phyloP scores from a whole-genome alignment of 2,888 invertebrate species.

The Labia minor region DNA sequence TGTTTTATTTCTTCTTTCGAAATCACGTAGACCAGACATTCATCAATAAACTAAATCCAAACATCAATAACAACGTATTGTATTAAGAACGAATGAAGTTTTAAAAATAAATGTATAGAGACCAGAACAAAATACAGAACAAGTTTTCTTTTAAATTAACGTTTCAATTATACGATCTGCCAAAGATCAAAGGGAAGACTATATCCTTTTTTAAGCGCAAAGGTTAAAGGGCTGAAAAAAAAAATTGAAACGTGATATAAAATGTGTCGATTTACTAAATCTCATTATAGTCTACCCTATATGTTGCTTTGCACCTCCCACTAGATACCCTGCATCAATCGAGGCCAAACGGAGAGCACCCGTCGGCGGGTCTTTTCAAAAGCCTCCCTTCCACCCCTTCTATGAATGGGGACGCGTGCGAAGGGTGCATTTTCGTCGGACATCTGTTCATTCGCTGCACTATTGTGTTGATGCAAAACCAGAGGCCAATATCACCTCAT shows the following conservation, averaged over 20 bases:
- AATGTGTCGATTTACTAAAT: constrained; percentile 5
- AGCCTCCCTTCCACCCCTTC: background rate
- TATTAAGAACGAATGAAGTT: too few species aligned
- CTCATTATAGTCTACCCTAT: background rate
- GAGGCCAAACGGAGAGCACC: background rate
- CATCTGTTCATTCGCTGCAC: constrained; percentile 8
- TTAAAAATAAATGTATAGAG: too few species aligned
- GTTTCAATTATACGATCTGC: too few species aligned
- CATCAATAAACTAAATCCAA: too few species aligned
- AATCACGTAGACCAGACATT: too few species aligned
- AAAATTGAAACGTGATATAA: background rate
- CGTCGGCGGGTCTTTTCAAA: background rate
- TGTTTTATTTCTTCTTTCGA: too few species aligned
- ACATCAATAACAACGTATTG: too few species aligned
- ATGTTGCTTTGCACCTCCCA: background rate
- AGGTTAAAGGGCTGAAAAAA: background rate
- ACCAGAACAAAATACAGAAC: too few species aligned
- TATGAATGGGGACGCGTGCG: background rate
- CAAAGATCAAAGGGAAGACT: too few species aligned
- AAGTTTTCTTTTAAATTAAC: too few species aligned
- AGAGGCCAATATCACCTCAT: background rate
- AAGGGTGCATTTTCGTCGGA: constrained; percentile 3
- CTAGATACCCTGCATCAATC: background rate
- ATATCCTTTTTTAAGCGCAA: too few species aligned
- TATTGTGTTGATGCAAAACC: constrained; percentile 8